Evolutionary conservation across 2,888 invertebrate genomes (phyloP).

Genomic region (Synergus japonicus): DNA sequence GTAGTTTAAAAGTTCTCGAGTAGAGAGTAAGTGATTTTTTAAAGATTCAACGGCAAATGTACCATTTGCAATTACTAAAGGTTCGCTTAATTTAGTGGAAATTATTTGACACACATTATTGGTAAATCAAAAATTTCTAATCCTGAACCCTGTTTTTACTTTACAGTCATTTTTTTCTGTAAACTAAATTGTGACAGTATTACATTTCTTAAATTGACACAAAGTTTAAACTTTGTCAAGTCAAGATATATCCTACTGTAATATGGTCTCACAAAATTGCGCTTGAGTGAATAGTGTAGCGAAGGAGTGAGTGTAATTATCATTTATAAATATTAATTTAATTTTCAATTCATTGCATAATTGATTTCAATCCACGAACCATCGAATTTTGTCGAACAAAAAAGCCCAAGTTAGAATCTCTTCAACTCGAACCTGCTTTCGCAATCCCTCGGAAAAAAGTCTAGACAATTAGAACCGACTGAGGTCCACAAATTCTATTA

Average conservation of each 20-base stretch:
- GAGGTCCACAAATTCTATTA: conserved; percentile 1
- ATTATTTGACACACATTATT: not conserved
- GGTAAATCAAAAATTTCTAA: not conserved
- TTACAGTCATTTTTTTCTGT: not conserved
- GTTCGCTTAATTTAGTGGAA: not conserved
- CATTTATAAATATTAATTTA: too few species aligned
- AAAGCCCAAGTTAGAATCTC: not conserved
- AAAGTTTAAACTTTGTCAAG: not conserved
- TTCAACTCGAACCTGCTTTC: not conserved
- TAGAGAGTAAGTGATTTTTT: not conserved
- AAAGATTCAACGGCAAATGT: not conserved
- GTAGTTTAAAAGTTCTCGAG: not conserved
- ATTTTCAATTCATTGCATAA: too few species aligned
- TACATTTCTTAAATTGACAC: not conserved
- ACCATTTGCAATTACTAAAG: too few species aligned
- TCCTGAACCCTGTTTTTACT: too few species aligned
- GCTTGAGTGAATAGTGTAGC: not conserved
- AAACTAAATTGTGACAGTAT: not conserved
- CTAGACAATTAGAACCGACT: not conserved
- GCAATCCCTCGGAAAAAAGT: not conserved
- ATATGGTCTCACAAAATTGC: not conserved
- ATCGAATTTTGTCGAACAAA: not conserved
- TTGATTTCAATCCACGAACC: too few species aligned
- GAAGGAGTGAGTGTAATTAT: conserved; percentile 2
- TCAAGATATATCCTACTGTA: not conserved